Evolutionary conservation across 2,113 vertebrate genomes (phyloP).

Genomic region (Trichechus manatus): DNA sequence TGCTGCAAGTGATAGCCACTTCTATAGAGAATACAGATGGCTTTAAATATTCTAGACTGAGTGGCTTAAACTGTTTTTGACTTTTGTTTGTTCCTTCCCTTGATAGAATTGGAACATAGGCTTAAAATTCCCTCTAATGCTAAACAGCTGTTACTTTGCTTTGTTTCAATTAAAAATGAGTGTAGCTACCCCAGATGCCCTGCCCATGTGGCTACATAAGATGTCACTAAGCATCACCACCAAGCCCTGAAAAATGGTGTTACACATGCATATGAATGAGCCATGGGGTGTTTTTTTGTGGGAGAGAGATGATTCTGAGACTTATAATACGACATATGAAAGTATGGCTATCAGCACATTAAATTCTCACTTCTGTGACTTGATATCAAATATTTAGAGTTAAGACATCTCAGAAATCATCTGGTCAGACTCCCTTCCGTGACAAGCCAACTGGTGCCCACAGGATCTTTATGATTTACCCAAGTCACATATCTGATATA

Average conservation of each 20-base stretch:
- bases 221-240: constrained; percentile 53
- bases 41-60: constrained; percentile 28
- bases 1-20: constrained; percentile 23
- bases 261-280: constrained; percentile 36
- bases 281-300: not conserved
- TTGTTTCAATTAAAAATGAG: constrained; percentile 77
- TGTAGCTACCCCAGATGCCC: constrained; percentile 54
- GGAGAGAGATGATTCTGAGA: not conserved
- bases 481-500: not conserved
- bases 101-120: constrained; percentile 24
- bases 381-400: constrained; percentile 55
- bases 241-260: not conserved
- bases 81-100: constrained; percentile 60
- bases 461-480: not conserved
- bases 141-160: constrained; percentile 74
- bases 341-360: not conserved
- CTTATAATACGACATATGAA: not conserved
- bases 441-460: not conserved
- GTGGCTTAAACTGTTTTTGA: constrained; percentile 64
- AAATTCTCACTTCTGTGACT: not conserved
- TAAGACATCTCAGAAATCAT: constrained; percentile 16
- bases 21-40: constrained; percentile 39
- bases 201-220: not conserved
- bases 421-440: not conserved
- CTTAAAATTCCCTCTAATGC: constrained; percentile 72